A percentile compares a stretch with the other conserved stretches of the same genome.
These are phyloP conservation scores for Agapornis roseicollis DNA, from an alignment of 2,113 vertebrate genomes.

Conservation along the genomic window DNA sequence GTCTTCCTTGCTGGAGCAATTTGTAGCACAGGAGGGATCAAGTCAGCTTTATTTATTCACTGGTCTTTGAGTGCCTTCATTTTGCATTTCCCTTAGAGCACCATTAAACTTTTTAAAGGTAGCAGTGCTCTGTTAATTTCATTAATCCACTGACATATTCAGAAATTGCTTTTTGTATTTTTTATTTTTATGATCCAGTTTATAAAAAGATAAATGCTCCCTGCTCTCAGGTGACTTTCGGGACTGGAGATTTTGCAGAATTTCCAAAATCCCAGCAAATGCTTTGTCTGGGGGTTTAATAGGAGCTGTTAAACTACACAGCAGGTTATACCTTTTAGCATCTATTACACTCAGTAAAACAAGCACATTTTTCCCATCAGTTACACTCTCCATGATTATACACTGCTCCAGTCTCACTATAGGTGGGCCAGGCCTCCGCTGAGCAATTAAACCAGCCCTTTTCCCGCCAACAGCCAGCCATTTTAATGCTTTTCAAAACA, in stretches of 20 bases:
- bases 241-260: background rate
- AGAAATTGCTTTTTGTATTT: background rate
- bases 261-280: constrained; percentile 29
- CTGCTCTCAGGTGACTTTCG: background rate
- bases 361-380: constrained; percentile 56
- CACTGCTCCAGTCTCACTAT: constrained; percentile 14
- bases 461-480: background rate
- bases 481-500: background rate
- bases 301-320: constrained; percentile 53
- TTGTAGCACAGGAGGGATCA: constrained; percentile 25
- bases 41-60: background rate
- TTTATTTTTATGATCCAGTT: background rate
- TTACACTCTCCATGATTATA: constrained; percentile 29
- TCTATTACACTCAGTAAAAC: constrained; percentile 54
- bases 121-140: constrained; percentile 43
- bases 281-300: constrained; percentile 49
- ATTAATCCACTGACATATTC: constrained; percentile 30
- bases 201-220: background rate
- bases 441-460: constrained; percentile 30
- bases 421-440: constrained; percentile 50
- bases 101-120: background rate
- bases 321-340: constrained; percentile 55
- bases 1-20: background rate
- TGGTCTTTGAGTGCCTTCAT: background rate
- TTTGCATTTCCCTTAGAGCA: background rate